Conservation (phyloP, 2,113 vertebrate genomes). For the Centrocercus urophasianus region DNA sequence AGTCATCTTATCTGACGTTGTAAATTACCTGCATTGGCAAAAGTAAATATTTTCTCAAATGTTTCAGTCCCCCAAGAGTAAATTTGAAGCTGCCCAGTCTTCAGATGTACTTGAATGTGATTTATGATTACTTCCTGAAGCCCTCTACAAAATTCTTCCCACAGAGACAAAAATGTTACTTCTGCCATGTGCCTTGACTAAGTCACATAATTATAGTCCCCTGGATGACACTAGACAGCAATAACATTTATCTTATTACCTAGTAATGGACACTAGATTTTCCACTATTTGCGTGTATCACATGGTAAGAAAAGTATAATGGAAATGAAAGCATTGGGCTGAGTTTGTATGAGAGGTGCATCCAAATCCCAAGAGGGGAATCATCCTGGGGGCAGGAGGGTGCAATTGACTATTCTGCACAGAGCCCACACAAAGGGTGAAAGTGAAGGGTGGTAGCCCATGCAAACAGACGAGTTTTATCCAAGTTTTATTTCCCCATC, state of each 20-base stretch:
- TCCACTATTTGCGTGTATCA: neutral
- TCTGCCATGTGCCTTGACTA: constrained; percentile 10
- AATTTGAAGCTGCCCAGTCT: neutral
- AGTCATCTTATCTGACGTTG: constrained; percentile 42
- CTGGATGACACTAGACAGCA: neutral
- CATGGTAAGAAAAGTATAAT: neutral
- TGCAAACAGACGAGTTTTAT: neutral
- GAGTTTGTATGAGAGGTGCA: neutral
- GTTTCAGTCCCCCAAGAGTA: constrained; percentile 41
- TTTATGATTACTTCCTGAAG: neutral
- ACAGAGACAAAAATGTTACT: constrained; percentile 24
- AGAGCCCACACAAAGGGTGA: neutral
- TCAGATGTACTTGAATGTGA: neutral
- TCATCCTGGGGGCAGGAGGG: neutral
- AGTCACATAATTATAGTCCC: neutral
- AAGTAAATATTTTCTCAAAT: constrained; percentile 66
- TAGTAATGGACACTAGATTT: neutral
- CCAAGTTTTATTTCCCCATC: neutral
- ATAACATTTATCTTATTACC: neutral
- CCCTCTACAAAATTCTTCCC: constrained; percentile 6
- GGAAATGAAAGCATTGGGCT: neutral
- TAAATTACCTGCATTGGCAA: constrained; percentile 41
- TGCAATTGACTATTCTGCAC: neutral
- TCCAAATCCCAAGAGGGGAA: neutral
- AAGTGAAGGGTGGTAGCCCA: neutral